Evolutionary conservation across 2,797 vertebrate species (phyloP).

Genomic region (Anguilla pacifica): DNA sequence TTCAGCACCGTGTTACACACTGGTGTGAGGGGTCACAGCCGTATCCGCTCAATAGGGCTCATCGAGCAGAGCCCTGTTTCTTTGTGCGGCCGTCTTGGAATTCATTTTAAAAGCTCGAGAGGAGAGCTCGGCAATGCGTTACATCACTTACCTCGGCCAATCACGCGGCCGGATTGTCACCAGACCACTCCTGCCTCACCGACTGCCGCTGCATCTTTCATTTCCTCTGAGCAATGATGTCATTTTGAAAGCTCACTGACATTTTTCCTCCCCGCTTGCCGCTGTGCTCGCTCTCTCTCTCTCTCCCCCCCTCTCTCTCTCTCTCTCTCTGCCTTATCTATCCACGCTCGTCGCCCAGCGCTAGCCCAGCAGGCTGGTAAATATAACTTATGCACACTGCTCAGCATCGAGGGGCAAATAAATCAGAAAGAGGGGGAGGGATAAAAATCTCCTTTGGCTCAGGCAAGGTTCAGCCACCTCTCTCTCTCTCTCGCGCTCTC

Average conservation of each 20-base stretch:
- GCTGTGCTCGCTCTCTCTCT: slow-evolving; percentile 46
- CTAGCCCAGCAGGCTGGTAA: neutral
- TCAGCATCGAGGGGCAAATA: slow-evolving; percentile 1
- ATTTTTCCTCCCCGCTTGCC: slow-evolving; percentile 37
- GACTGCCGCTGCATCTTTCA: slow-evolving; percentile 64
- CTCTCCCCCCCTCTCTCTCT: slow-evolving; percentile 29
- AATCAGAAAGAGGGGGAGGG: slow-evolving; percentile 2
- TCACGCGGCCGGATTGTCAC: slow-evolving; percentile 85
- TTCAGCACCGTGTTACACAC: slow-evolving; percentile 78
- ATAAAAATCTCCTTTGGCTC: slow-evolving; percentile 4
- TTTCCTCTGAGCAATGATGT: slow-evolving; percentile 70
- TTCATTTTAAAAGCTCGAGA: slow-evolving; percentile 82
- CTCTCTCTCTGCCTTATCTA: slow-evolving; percentile 22
- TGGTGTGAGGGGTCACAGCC: slow-evolving; percentile 38
- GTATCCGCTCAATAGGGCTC: slow-evolving; percentile 62
- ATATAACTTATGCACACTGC: neutral
- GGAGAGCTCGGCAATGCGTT: slow-evolving; percentile 88
- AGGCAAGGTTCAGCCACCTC: neutral
- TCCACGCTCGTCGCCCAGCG: neutral
- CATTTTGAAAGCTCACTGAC: slow-evolving; percentile 54
- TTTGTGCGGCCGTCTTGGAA: slow-evolving; percentile 75
- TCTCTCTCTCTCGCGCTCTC: slow-evolving; percentile 30
- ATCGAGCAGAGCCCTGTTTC: slow-evolving; percentile 69
- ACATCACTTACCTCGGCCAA: slow-evolving; percentile 98
- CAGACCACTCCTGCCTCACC: slow-evolving; percentile 85